phyloP scores from a whole-genome alignment of 2,888 invertebrate genomes.

The Chloroclystis v-ata region DNA sequence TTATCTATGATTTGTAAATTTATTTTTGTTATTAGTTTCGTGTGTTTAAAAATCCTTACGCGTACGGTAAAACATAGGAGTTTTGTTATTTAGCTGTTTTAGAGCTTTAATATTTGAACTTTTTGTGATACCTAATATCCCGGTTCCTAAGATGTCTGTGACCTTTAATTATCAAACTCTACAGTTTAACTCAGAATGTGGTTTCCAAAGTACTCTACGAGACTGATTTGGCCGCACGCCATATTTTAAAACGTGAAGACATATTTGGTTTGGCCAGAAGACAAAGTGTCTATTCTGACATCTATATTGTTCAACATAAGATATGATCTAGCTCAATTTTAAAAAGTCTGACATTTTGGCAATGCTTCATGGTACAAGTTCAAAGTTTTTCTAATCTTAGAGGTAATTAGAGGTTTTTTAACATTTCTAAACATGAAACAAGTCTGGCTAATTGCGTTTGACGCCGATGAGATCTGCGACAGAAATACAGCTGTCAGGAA shows the following conservation, averaged over 20 bases:
- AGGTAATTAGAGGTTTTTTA: slow-evolving; percentile 43
- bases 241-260: slow-evolving; percentile 7
- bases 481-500: not conserved
- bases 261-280: slow-evolving; percentile 12
- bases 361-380: slow-evolving; percentile 56
- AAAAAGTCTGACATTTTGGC: slow-evolving; percentile 35
- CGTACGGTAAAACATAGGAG: no score
- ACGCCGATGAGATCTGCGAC: not conserved
- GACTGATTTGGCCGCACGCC: slow-evolving; percentile 11
- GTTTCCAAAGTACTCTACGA: not conserved
- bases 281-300: slow-evolving; percentile 9
- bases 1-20: no score
- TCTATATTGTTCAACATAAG: slow-evolving; percentile 1
- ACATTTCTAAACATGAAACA: slow-evolving; percentile 10
- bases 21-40: no score
- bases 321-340: slow-evolving; percentile 1
- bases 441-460: slow-evolving; percentile 8
- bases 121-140: no score
- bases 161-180: not conserved
- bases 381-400: slow-evolving; percentile 60
- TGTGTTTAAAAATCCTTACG: no score
- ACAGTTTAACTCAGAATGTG: not conserved
- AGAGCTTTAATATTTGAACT: no score
- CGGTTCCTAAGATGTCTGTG: no score
- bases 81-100: no score